These are phyloP conservation scores for Plodia interpunctella DNA, from an alignment of 1,140 invertebrate species.

Conservation along the genomic window DNA sequence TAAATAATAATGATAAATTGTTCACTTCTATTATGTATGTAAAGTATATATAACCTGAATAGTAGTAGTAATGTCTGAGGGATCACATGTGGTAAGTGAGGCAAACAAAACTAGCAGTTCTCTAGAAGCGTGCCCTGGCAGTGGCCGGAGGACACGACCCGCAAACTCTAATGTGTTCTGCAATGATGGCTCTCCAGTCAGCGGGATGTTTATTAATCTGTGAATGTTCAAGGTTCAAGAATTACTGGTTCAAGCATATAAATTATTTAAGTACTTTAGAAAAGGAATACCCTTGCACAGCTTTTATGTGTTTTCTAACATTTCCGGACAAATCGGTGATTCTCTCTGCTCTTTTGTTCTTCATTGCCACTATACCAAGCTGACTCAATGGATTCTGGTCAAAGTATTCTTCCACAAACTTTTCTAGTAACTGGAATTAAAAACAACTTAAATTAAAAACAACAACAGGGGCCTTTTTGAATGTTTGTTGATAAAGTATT, in stretches of 20 bases:
- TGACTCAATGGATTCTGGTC: slow-evolving; percentile 99
- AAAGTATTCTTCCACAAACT: slow-evolving; percentile 97
- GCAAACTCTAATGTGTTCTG: slow-evolving; percentile 96
- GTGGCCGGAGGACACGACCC: slow-evolving; percentile 88
- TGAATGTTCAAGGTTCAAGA: slow-evolving; percentile 11
- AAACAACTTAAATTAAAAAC: no score
- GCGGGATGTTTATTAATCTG: slow-evolving; percentile 78
- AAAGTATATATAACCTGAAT: slow-evolving; percentile 85
- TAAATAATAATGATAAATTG: no score
- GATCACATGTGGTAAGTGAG: slow-evolving; percentile 97
- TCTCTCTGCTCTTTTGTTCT: slow-evolving; percentile 96
- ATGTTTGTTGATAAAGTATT: no score
- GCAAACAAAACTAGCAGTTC: slow-evolving; percentile 95
- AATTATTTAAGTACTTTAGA: no score
- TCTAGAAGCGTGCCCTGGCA: slow-evolving; percentile 95
- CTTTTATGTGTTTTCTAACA: slow-evolving; percentile 87
- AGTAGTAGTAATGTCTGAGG: slow-evolving; percentile 92
- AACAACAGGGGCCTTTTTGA: no score
- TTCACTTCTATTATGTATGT: no score
- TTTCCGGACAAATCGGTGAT: slow-evolving; percentile 93
- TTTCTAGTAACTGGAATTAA: slow-evolving; percentile 86
- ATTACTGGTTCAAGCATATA: no score
- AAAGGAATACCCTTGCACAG: slow-evolving; percentile 76
- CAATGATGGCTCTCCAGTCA: slow-evolving; percentile 93
- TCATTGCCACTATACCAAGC: slow-evolving; percentile 93